A percentile compares a stretch with the other conserved stretches of the same genome.
phyloP scores from a whole-genome alignment of 2,888 invertebrate genomes.

The Myopa tessellatipennis region DNA sequence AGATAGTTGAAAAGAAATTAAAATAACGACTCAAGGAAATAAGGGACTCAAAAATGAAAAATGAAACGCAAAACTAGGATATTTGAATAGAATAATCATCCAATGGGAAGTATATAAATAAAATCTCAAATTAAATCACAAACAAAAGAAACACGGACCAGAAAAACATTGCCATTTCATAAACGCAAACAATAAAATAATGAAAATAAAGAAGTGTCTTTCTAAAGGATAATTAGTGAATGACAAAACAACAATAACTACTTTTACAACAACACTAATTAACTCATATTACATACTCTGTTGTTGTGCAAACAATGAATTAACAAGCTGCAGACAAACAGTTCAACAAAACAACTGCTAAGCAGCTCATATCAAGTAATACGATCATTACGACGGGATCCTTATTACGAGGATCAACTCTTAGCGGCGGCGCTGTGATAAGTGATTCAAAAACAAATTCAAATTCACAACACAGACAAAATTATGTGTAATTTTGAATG shows the following conservation, averaged over 20 bases:
- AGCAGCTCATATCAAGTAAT: constrained; percentile 32
- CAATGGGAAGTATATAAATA: no score
- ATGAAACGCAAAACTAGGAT: no score
- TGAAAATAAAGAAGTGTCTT: no score
- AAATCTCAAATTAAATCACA: no score
- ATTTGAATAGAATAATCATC: no score
- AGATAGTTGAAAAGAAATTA: no score
- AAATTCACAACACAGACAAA: constrained; percentile 48
- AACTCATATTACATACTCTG: constrained; percentile 21
- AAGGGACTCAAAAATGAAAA: no score
- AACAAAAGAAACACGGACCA: no score
- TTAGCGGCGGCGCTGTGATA: constrained; percentile 48
- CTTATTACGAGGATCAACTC: constrained; percentile 46
- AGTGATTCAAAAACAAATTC: constrained; percentile 41
- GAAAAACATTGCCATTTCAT: no score
- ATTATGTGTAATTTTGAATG: constrained; percentile 46
- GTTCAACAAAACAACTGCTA: background rate
- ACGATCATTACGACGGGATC: constrained; percentile 26
- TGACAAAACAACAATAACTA: background rate
- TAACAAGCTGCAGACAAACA: background rate
- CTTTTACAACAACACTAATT: constrained; percentile 14
- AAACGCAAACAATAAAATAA: no score
- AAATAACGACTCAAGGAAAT: no score
- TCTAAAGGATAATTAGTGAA: background rate
- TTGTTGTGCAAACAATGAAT: constrained; percentile 22